Evolutionary conservation across 2,888 invertebrate genomes (phyloP).

Genomic region (Trissolcus brochymenae): DNA sequence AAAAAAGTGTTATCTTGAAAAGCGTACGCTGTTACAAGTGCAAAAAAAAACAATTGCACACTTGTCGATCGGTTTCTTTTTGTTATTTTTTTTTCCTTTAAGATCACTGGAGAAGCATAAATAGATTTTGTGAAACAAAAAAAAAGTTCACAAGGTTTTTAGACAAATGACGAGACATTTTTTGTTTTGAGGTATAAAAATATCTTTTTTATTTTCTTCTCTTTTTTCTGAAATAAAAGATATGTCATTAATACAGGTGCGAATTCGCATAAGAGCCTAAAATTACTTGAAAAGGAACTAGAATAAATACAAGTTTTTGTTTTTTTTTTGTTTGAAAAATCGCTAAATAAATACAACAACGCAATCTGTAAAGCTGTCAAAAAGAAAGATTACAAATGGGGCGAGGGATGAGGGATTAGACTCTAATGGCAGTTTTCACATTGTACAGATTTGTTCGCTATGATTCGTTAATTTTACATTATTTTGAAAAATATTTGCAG

Average conservation of each 20-base stretch:
- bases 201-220: slow-evolving; percentile 18
- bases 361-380: slow-evolving; percentile 13
- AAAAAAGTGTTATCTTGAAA: slow-evolving; percentile 10
- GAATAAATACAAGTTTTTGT: slow-evolving; percentile 18
- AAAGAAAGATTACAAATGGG: slow-evolving; percentile 11
- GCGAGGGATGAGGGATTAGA: neutral
- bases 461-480: neutral
- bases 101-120: neutral
- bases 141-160: neutral
- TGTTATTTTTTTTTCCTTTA: neutral
- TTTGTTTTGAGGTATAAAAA: slow-evolving; percentile 8
- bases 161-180: neutral
- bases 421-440: neutral
- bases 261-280: slow-evolving; percentile 7
- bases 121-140: neutral
- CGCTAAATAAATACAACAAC: slow-evolving; percentile 35
- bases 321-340: slow-evolving; percentile 1
- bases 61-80: no score
- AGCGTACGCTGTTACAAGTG: neutral
- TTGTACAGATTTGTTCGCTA: slow-evolving; percentile 1
- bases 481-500: neutral
- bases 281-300: slow-evolving; percentile 24
- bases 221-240: slow-evolving; percentile 28
- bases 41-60: neutral
- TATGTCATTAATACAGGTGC: slow-evolving; percentile 23